Percentiles rank a stretch among this genome's conserved stretches.
These are phyloP conservation scores for Nomada ruficornis DNA, from an alignment of 2,888 invertebrate genomes.

Conservation along the genomic window DNA sequence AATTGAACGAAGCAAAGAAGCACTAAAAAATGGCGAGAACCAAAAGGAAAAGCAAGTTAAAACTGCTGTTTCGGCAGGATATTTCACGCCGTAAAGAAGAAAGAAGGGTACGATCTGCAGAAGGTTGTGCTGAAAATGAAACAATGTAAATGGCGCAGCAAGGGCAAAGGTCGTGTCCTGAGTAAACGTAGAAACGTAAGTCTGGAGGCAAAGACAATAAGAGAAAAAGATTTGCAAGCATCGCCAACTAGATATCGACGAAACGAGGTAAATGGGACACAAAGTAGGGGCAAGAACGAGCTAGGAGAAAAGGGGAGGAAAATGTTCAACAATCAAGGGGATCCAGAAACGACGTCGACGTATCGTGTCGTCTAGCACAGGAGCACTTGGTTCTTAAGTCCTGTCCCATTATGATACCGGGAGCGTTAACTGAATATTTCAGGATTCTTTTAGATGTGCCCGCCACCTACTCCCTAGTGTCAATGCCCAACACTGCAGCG, in stretches of 20 bases:
- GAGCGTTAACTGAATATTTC: slow-evolving; percentile 73
- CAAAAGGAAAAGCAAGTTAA: not conserved
- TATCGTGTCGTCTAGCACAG: slow-evolving; percentile 47
- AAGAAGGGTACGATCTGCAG: not conserved
- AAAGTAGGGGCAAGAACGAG: not conserved
- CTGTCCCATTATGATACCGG: slow-evolving; percentile 65
- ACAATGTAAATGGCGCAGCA: not conserved
- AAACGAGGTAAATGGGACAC: slow-evolving; percentile 27
- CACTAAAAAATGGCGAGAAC: not conserved
- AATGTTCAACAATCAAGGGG: slow-evolving; percentile 38
- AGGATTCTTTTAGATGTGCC: slow-evolving; percentile 64
- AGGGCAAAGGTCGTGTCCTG: not conserved
- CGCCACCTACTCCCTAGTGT: slow-evolving; percentile 40
- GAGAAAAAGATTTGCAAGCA: slow-evolving; percentile 29
- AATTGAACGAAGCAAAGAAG: not conserved
- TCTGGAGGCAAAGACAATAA: not conserved
- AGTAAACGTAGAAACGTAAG: not conserved
- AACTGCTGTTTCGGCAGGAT: not conserved
- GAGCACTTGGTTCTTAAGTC: slow-evolving; percentile 63
- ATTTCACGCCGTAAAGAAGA: not conserved
- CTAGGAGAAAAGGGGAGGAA: not conserved
- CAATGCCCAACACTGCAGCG: slow-evolving; percentile 22
- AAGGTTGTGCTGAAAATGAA: not conserved
- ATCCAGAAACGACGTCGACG: slow-evolving; percentile 45
- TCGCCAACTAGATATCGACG: not conserved